Conservation (phyloP, 2,797 vertebrate species). For the Mormyrus proboscirostris region DNA sequence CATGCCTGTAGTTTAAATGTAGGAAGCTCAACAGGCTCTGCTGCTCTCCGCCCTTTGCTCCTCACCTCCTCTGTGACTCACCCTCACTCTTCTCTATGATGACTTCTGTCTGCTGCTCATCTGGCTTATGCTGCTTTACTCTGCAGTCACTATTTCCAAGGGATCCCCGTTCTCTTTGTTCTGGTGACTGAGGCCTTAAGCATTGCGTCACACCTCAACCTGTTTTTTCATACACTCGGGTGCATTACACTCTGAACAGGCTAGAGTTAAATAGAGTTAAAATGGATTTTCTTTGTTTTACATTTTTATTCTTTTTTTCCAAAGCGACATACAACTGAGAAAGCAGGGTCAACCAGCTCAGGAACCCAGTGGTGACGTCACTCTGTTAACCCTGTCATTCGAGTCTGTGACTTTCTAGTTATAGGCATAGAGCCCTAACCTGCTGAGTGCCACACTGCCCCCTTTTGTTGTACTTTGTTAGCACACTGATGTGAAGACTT, state of each 20-base stretch:
- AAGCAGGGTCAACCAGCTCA: not conserved
- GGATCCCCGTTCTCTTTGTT: not conserved
- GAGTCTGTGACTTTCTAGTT: not conserved
- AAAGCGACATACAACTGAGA: not conserved
- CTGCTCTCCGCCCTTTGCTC: not conserved
- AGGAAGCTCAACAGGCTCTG: not conserved
- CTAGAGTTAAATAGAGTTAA: not conserved
- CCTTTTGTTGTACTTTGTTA: not conserved
- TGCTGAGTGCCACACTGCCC: not conserved
- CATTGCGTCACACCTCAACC: not conserved
- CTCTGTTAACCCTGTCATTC: not conserved
- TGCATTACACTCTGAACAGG: not conserved
- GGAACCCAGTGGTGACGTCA: not conserved
- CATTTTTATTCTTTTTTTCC: not conserved
- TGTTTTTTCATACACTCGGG: not conserved
- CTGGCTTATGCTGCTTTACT: not conserved
- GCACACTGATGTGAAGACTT: not conserved
- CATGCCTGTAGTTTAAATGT: not conserved
- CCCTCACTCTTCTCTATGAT: not conserved
- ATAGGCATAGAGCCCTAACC: not conserved
- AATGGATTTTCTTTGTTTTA: not conserved
- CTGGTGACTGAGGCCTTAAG: not conserved
- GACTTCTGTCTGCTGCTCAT: not conserved
- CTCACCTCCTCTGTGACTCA: not conserved
- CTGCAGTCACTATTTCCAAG: not conserved